Evolutionary conservation across 2,888 invertebrate species (phyloP).

Genomic region (Sminthurinus aureus): DNA sequence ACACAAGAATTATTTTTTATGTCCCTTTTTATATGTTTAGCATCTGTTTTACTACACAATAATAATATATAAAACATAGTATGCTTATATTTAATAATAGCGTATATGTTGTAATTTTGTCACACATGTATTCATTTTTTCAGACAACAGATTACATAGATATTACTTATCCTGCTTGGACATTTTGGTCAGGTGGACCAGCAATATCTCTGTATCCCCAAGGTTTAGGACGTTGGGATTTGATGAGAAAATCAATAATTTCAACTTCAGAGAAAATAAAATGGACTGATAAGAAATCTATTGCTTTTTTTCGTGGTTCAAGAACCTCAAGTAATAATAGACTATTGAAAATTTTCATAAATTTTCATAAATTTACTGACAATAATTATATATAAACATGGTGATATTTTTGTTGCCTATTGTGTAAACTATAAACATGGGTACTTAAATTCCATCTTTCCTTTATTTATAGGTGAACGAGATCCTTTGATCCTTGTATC

Average conservation of each 20-base stretch:
- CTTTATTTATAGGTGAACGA: slow-evolving; percentile 69
- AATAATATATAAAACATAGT: slow-evolving; percentile 1
- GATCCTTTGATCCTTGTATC: slow-evolving; percentile 86
- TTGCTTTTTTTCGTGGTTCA: slow-evolving; percentile 89
- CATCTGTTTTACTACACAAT: no score
- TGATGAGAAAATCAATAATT: slow-evolving; percentile 76
- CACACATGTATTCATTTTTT: neutral
- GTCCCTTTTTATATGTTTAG: no score
- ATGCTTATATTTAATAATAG: neutral
- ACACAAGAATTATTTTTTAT: no score
- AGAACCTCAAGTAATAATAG: slow-evolving; percentile 82
- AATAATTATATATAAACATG: no score
- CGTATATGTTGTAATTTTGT: slow-evolving; percentile 15
- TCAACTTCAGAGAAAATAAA: slow-evolving; percentile 72
- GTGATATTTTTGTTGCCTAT: no score
- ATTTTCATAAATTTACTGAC: no score
- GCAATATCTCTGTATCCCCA: slow-evolving; percentile 92
- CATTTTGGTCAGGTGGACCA: slow-evolving; percentile 98
- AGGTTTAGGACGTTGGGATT: slow-evolving; percentile 94
- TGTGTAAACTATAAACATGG: no score
- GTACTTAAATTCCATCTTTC: no score
- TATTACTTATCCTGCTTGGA: slow-evolving; percentile 93
- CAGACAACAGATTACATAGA: slow-evolving; percentile 81
- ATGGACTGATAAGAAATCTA: slow-evolving; percentile 77
- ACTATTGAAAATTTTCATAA: no score